phyloP scores from a whole-genome alignment of 1,140 invertebrate genomes.

The Leptopilina boulardi region DNA sequence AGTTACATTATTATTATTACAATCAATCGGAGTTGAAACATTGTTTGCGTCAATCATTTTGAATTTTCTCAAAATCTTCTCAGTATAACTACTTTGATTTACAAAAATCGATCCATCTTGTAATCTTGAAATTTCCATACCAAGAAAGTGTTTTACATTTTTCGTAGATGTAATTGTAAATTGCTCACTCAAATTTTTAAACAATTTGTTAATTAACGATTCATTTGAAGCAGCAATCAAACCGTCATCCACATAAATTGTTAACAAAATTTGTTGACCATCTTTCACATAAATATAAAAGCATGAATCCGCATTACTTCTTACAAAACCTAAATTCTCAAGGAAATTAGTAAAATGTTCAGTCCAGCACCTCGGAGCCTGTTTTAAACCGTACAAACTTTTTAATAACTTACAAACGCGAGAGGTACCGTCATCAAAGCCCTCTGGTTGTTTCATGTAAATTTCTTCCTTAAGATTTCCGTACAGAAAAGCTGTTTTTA shows the following conservation, averaged over 20 bases:
- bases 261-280: neutral
- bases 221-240: slow-evolving; percentile 36
- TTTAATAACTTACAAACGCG: slow-evolving; percentile 49
- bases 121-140: too few species aligned
- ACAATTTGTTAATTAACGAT: slow-evolving; percentile 30
- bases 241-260: slow-evolving; percentile 46
- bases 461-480: slow-evolving; percentile 62
- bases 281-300: slow-evolving; percentile 30
- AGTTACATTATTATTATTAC: too few species aligned
- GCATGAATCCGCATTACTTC: slow-evolving; percentile 29
- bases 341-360: slow-evolving; percentile 38
- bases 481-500: slow-evolving; percentile 65
- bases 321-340: neutral
- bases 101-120: too few species aligned
- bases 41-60: too few species aligned
- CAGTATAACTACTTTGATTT: too few species aligned
- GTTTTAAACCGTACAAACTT: slow-evolving; percentile 59
- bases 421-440: slow-evolving; percentile 42
- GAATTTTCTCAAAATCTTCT: too few species aligned
- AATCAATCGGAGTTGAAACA: too few species aligned
- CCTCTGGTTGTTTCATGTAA: slow-evolving; percentile 65
- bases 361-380: slow-evolving; percentile 51
- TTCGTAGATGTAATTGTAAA: slow-evolving; percentile 16
- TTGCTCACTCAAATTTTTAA: neutral
- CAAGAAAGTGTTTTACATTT: too few species aligned